Evolutionary conservation across 2,797 vertebrate species (phyloP).

Genomic region (Spheniscus humboldti): DNA sequence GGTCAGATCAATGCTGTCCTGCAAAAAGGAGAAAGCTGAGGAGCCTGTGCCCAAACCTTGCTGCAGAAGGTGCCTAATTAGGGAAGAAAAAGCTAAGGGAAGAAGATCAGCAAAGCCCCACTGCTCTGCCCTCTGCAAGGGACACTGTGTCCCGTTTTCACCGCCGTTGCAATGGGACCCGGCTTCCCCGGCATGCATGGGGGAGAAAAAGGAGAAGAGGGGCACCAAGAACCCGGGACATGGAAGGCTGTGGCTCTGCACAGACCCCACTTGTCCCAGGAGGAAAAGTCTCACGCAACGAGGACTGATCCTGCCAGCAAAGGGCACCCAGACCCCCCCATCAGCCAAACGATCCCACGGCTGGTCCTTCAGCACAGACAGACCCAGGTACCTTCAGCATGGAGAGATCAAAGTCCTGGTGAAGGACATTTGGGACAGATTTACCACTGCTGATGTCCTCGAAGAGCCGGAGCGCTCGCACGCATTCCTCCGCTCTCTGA

Average conservation of each 20-base stretch:
- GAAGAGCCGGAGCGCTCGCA: constrained; percentile 60
- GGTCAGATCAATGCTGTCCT: constrained; percentile 68
- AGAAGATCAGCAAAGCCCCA: neutral
- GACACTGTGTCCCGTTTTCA: rapidly evolving
- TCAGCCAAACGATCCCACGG: neutral
- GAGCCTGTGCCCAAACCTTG: neutral
- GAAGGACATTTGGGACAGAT: constrained; percentile 20
- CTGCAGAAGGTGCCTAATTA: neutral
- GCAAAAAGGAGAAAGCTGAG: neutral
- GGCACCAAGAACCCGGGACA: neutral
- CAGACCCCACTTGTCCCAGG: neutral
- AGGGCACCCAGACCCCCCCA: neutral
- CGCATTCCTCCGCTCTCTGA: constrained; percentile 70
- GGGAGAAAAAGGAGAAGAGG: neutral
- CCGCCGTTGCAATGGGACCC: rapidly evolving
- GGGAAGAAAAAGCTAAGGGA: neutral
- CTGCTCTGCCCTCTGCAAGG: neutral
- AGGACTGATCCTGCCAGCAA: neutral
- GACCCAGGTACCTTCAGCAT: constrained; percentile 67
- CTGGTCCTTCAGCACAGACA: neutral
- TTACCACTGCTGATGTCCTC: constrained; percentile 32
- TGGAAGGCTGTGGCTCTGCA: neutral
- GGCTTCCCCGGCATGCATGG: rapidly evolving
- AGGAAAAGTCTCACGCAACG: neutral
- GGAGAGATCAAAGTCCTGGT: constrained; percentile 57